A percentile compares a stretch with the other conserved stretches of the same genome.
Evolutionary conservation across 2,888 invertebrate species (phyloP).

Genomic region (Argyresthia albistria): DNA sequence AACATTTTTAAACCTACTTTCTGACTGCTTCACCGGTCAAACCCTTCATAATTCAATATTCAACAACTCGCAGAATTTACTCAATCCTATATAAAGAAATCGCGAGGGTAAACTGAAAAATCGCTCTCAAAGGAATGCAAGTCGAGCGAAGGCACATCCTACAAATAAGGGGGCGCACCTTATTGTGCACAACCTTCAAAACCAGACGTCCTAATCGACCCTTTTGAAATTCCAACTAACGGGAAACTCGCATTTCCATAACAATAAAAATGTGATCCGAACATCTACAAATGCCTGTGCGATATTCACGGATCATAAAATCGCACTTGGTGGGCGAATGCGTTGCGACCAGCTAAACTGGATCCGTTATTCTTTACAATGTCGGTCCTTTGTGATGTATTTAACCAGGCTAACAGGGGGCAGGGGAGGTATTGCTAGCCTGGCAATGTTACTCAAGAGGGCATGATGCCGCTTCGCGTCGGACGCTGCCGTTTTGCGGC

Average conservation of each 20-base stretch:
- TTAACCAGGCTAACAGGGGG: constrained; percentile 18
- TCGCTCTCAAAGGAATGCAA: constrained; percentile 39
- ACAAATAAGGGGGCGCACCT: constrained; percentile 53
- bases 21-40: background rate
- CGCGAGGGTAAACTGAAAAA: constrained; percentile 35
- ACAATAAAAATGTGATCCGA: constrained; percentile 72
- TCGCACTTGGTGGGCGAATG: constrained; percentile 49
- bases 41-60: constrained; percentile 44
- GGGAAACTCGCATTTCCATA: constrained; percentile 70
- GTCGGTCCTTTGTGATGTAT: constrained; percentile 26
- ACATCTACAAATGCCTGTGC: constrained; percentile 69
- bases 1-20: no score
- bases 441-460: constrained; percentile 41
- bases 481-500: constrained; percentile 41
- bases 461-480: constrained; percentile 34
- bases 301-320: constrained; percentile 73
- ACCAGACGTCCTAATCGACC: constrained; percentile 71
- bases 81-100: constrained; percentile 37
- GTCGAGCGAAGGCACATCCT: constrained; percentile 39
- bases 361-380: constrained; percentile 35
- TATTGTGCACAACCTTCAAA: constrained; percentile 67
- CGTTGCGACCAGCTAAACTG: constrained; percentile 48
- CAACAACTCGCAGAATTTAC: constrained; percentile 45
- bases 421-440: constrained; percentile 35
- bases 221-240: constrained; percentile 71